Conservation (phyloP, 1,140 invertebrate genomes). For the Heliconius hewitsoni region DNA sequence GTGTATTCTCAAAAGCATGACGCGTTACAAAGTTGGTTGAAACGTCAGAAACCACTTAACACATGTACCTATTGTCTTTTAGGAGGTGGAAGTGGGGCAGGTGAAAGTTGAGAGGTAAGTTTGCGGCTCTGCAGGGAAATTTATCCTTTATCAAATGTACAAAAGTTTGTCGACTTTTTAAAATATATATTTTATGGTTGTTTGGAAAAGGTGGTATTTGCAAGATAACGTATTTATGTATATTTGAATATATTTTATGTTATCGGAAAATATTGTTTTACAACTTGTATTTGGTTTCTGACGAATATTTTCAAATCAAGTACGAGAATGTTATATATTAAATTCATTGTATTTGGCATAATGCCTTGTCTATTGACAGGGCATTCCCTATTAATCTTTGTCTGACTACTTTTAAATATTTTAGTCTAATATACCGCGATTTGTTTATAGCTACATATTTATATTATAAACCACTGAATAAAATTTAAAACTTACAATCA, state of each 20-base stretch:
- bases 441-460: too few species aligned
- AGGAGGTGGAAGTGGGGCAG: constrained; percentile 25
- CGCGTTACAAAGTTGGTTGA: constrained; percentile 27
- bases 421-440: too few species aligned
- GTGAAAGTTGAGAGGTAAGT: constrained; percentile 36
- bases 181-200: constrained; percentile 16
- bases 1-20: constrained; percentile 12
- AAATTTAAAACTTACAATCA: too few species aligned
- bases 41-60: constrained; percentile 41
- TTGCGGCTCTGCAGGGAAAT: constrained; percentile 36
- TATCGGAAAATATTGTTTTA: constrained; percentile 1
- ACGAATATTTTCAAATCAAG: not conserved
- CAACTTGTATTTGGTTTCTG: not conserved
- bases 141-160: constrained; percentile 29
- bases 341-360: too few species aligned
- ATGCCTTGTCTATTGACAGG: too few species aligned
- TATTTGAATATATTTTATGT: constrained; percentile 3
- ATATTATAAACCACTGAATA: too few species aligned
- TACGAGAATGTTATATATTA: too few species aligned
- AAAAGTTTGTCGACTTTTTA: constrained; percentile 22
- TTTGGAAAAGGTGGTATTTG: not conserved
- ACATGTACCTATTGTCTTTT: constrained; percentile 36
- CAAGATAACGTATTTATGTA: not conserved
- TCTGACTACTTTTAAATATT: too few species aligned
- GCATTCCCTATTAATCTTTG: too few species aligned